A percentile compares a stretch with the other conserved stretches of the same genome.
Evolutionary conservation across 1,140 invertebrate species (phyloP).

Genomic region (Paramacrobiotus metropolitanus): DNA sequence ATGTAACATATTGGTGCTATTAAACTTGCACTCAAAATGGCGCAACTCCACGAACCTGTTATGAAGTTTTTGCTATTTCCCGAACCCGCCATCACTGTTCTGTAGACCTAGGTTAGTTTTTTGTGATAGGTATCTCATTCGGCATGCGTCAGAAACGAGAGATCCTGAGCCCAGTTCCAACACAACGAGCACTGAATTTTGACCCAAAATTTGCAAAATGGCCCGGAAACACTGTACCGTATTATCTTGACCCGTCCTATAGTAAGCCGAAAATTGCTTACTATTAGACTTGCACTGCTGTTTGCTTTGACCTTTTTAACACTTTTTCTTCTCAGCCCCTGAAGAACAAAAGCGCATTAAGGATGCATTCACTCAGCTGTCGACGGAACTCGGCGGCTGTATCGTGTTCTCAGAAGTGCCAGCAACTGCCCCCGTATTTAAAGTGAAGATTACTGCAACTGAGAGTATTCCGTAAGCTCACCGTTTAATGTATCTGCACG

Average conservation of each 20-base stretch:
- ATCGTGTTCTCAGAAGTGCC: background rate
- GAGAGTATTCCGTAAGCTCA: background rate
- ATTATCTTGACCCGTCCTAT: background rate
- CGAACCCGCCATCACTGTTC: too few species aligned
- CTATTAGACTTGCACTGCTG: background rate
- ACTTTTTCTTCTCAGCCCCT: background rate
- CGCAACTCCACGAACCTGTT: too few species aligned
- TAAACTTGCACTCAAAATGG: too few species aligned
- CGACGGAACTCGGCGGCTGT: background rate
- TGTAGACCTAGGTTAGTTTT: too few species aligned
- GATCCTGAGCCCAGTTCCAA: too few species aligned
- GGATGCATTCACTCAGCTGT: background rate
- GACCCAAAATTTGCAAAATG: background rate
- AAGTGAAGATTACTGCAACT: background rate
- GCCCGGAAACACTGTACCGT: background rate
- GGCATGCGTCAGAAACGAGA: too few species aligned
- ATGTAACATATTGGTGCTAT: too few species aligned
- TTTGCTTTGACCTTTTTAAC: background rate
- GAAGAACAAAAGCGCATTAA: background rate
- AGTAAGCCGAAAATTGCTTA: background rate
- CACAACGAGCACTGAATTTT: background rate
- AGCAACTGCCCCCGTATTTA: background rate
- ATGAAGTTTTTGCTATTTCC: too few species aligned
- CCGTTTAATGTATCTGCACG: too few species aligned
- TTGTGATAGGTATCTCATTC: too few species aligned